Evolutionary conservation across 2,797 vertebrate genomes (phyloP).

Genomic region (Luscinia megarhynchos): DNA sequence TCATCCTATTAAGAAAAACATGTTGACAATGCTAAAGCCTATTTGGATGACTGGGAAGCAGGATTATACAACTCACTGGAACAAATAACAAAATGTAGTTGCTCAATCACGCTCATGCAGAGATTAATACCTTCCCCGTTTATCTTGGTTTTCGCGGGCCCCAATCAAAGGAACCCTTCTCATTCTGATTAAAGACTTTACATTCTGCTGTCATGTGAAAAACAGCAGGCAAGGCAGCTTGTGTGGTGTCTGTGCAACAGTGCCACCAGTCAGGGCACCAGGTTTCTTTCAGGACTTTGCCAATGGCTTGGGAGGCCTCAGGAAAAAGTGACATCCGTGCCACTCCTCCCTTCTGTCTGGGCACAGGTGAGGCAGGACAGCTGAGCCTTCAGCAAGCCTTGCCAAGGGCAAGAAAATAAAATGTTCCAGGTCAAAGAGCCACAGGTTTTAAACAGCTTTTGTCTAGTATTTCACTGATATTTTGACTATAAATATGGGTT

Average conservation of each 20-base stretch:
- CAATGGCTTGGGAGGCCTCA: neutral
- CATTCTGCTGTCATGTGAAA: neutral
- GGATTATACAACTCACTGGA: constrained; percentile 66
- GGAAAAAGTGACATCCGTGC: neutral
- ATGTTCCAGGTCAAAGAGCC: constrained; percentile 18
- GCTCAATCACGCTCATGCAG: constrained; percentile 6
- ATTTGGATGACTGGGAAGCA: constrained; percentile 55
- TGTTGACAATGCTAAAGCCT: constrained; percentile 67
- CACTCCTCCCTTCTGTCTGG: neutral
- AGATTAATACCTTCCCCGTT: constrained; percentile 23
- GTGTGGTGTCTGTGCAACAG: neutral
- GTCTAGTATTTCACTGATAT: neutral
- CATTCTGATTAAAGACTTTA: neutral
- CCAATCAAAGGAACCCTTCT: neutral
- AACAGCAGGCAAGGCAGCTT: neutral
- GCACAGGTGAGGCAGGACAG: neutral
- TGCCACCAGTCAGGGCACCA: neutral
- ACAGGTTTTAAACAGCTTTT: neutral
- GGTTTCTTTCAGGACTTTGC: neutral
- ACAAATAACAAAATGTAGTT: constrained; percentile 63
- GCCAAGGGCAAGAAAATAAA: constrained; percentile 40
- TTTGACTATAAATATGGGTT: constrained; percentile 11
- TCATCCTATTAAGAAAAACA: constrained; percentile 59
- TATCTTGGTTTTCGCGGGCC: neutral
- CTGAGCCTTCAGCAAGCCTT: neutral